These are phyloP conservation scores for Peromyscus polionotus DNA, from an alignment of 2,113 vertebrate genomes.

Conservation along the genomic window DNA sequence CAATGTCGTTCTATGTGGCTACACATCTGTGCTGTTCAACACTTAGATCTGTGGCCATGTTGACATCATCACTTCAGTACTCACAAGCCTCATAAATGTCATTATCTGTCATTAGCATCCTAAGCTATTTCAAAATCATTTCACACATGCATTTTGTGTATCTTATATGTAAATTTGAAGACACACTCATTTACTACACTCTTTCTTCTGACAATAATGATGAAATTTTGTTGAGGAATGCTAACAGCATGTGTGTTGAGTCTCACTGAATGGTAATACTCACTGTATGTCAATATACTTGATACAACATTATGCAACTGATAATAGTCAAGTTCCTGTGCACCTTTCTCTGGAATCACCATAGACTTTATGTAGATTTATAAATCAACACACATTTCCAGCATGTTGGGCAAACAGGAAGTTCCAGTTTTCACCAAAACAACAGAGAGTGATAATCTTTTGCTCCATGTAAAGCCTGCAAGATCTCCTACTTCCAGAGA, in stretches of 20 bases:
- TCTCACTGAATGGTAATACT: neutral
- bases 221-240: conserved; percentile 48
- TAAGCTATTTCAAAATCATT: conserved; percentile 23
- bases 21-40: neutral
- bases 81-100: neutral
- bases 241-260: neutral
- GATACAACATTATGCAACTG: neutral
- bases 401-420: neutral
- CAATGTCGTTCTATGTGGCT: neutral
- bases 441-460: neutral
- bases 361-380: neutral
- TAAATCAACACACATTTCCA: neutral
- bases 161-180: conserved; percentile 12
- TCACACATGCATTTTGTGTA: neutral
- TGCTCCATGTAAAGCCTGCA: neutral
- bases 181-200: neutral
- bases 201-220: conserved; percentile 41
- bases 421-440: conserved; percentile 2
- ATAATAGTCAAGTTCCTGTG: neutral
- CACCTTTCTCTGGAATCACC: neutral
- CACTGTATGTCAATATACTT: neutral
- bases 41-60: neutral
- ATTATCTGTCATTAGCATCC: conserved; percentile 16
- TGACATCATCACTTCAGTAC: conserved; percentile 19
- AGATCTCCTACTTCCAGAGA: neutral